A percentile compares a stretch with the other conserved stretches of the same genome.
These are phyloP conservation scores for Sebastes iracundus DNA, from an alignment of 2,797 vertebrate species.

Conservation along the genomic window DNA sequence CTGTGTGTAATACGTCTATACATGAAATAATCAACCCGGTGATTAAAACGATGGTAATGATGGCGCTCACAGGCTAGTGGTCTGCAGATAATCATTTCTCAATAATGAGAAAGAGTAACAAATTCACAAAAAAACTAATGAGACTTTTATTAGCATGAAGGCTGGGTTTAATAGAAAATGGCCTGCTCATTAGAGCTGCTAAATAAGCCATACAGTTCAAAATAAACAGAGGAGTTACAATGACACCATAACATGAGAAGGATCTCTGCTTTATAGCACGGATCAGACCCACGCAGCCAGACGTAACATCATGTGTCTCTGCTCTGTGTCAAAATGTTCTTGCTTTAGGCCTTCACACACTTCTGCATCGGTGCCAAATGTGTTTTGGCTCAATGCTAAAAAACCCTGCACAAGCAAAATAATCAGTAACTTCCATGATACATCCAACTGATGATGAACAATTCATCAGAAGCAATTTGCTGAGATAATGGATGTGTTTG, in stretches of 20 bases:
- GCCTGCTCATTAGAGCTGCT: constrained; percentile 26
- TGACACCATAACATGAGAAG: not conserved
- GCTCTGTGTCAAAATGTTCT: constrained; percentile 13
- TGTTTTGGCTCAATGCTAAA: constrained; percentile 27
- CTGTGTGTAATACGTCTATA: not conserved
- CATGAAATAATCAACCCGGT: constrained; percentile 1
- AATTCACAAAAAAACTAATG: constrained; percentile 43
- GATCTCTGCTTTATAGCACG: not conserved
- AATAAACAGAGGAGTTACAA: not conserved
- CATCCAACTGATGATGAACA: not conserved
- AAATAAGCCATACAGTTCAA: constrained; percentile 24
- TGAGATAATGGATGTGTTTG: constrained; percentile 4
- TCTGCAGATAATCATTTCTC: constrained; percentile 35
- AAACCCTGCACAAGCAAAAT: not conserved
- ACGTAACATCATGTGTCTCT: not conserved
- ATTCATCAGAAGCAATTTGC: constrained; percentile 23
- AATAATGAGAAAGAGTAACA: constrained; percentile 57
- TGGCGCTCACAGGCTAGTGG: constrained; percentile 20
- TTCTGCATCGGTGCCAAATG: constrained; percentile 1
- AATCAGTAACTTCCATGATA: not conserved
- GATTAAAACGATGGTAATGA: constrained; percentile 32
- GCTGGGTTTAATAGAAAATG: constrained; percentile 31
- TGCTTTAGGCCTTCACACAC: not conserved
- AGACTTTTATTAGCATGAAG: constrained; percentile 20
- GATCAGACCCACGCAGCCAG: not conserved